phyloP scores from a whole-genome alignment of 2,113 vertebrate genomes.

The Podiceps cristatus region DNA sequence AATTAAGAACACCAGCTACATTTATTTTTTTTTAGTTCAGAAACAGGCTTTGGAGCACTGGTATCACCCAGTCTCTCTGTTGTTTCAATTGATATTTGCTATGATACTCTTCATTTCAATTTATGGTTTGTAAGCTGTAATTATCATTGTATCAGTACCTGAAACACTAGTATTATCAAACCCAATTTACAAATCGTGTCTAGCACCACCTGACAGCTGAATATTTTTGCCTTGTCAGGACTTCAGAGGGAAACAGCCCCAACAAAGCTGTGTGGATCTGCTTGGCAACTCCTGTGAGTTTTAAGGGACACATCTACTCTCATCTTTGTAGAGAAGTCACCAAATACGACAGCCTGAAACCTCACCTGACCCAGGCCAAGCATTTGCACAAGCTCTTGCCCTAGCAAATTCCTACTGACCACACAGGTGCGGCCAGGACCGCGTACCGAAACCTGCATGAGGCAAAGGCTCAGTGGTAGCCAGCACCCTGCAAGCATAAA shows the following conservation, averaged over 20 bases:
- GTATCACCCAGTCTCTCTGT: not conserved
- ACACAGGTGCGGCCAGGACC: not conserved
- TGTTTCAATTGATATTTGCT: not conserved
- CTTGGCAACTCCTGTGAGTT: not conserved
- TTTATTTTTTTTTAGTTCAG: not conserved
- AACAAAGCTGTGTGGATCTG: not conserved
- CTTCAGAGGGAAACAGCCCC: not conserved
- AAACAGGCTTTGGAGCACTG: not conserved
- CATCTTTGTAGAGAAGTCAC: not conserved
- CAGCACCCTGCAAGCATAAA: not conserved
- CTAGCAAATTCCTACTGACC: not conserved
- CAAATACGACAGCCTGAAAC: not conserved
- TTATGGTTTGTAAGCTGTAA: not conserved
- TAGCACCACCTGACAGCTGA: not conserved
- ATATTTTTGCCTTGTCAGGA: not conserved
- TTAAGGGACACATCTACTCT: not conserved
- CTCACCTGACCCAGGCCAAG: not conserved
- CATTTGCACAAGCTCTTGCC: not conserved
- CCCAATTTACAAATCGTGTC: not conserved
- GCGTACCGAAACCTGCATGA: not conserved
- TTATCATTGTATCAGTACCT: not conserved
- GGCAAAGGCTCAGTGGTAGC: not conserved
- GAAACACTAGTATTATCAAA: not conserved
- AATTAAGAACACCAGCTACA: not conserved
- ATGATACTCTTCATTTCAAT: not conserved